phyloP scores from a whole-genome alignment of 1,140 invertebrate species.

The Drosophila pandora region DNA sequence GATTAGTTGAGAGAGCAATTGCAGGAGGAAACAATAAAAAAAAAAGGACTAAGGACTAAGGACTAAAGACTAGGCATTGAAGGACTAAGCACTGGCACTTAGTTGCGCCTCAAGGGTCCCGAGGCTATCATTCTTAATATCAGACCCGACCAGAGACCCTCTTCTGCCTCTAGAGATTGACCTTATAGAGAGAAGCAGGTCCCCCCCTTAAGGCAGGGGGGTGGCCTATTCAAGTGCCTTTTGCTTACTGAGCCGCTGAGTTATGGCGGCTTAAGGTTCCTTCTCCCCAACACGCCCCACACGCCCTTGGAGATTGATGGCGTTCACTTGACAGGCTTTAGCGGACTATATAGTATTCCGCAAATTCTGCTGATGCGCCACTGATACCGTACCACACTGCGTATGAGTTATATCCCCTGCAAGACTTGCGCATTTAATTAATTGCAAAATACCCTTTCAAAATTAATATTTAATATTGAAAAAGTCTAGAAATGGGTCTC shows the following conservation, averaged over 20 bases:
- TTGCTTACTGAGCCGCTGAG: conserved; percentile 50
- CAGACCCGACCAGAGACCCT: not conserved
- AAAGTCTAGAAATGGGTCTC: too few relatives aligned
- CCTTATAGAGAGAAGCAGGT: not conserved
- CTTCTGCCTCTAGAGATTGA: not conserved
- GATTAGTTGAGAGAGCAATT: conserved; percentile 33
- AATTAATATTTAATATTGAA: too few relatives aligned
- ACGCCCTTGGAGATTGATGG: conserved; percentile 60
- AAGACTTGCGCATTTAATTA: conserved; percentile 59
- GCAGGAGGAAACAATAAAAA: conserved; percentile 6
- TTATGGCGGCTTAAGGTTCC: conserved; percentile 57
- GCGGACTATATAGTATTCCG: not conserved
- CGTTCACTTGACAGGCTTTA: conserved; percentile 57
- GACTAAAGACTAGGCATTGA: not conserved
- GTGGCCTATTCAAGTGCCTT: conserved; percentile 21
- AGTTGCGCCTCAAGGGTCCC: conserved; percentile 24
- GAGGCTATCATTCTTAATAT: conserved; percentile 38
- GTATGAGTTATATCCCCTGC: conserved; percentile 48
- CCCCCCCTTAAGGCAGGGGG: not conserved
- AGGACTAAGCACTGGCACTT: conserved; percentile 9
- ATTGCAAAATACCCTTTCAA: conserved; percentile 5
- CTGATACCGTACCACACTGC: conserved; percentile 12
- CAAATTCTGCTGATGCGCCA: conserved; percentile 5
- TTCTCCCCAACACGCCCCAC: conserved; percentile 12
- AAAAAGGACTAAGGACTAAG: not conserved